phyloP scores from a whole-genome alignment of 2,888 invertebrate species.

The Onthophagus sagittarius region DNA sequence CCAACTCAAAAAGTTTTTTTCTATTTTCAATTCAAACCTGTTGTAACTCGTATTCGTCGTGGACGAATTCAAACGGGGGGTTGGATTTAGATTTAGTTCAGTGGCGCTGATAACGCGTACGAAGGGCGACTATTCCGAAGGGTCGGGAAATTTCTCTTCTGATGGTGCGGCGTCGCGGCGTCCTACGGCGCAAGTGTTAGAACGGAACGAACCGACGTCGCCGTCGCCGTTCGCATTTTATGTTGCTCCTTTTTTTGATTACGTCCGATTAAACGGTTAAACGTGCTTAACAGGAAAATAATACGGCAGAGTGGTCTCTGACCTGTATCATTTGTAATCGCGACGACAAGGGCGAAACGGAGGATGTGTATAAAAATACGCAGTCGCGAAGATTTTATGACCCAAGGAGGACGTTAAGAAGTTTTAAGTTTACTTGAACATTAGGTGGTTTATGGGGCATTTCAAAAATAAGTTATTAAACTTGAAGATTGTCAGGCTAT shows the following conservation, averaged over 20 bases:
- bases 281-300: background rate
- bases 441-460: no score
- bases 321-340: background rate
- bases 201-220: background rate
- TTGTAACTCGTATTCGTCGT: background rate
- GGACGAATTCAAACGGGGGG: background rate
- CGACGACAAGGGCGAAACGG: background rate
- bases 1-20: no score
- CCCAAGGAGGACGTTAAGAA: no score
- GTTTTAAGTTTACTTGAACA: no score
- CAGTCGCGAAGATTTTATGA: no score
- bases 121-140: background rate
- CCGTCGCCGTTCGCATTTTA: background rate
- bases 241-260: background rate
- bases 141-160: background rate
- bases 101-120: background rate
- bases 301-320: background rate
- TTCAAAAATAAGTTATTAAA: no score
- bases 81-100: background rate
- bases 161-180: background rate
- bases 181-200: background rate
- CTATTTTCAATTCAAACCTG: background rate
- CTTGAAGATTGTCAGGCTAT: no score
- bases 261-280: background rate
- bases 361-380: background rate